Evolutionary conservation across 2,797 vertebrate species (phyloP).

Genomic region (Hemitrygon akajei): DNA sequence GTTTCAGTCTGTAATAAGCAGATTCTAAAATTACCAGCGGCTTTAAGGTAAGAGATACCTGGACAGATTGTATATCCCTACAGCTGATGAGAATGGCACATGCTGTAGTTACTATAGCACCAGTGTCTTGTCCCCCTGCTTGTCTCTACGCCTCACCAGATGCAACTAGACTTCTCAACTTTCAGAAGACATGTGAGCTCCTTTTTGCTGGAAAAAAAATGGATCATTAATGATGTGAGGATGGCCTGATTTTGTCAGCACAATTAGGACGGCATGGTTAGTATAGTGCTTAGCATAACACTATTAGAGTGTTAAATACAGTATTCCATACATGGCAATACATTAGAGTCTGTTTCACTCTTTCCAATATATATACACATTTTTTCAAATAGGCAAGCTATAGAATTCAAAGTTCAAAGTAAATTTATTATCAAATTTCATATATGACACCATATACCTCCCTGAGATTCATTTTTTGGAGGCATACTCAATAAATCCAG

Average conservation of each 20-base stretch:
- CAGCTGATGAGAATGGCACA: neutral
- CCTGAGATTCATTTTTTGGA: no score
- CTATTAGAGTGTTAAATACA: no score
- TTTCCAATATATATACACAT: no score
- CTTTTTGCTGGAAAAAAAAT: neutral
- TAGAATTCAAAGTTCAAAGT: no score
- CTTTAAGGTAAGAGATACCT: neutral
- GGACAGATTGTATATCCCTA: neutral
- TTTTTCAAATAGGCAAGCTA: no score
- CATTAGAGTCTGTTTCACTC: no score
- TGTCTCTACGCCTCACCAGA: neutral
- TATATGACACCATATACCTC: no score
- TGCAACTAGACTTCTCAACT: neutral
- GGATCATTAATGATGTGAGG: neutral
- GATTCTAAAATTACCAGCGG: neutral
- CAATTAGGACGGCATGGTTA: no score
- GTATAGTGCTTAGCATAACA: no score
- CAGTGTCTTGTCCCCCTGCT: neutral
- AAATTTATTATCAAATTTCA: no score
- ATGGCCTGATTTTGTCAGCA: neutral
- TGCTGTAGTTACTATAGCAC: neutral
- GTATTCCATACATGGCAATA: no score
- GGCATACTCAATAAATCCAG: no score
- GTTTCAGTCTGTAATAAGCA: neutral
- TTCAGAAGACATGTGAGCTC: neutral